Evolutionary conservation across 2,888 invertebrate species (phyloP).

Genomic region (Rhagium mordax): DNA sequence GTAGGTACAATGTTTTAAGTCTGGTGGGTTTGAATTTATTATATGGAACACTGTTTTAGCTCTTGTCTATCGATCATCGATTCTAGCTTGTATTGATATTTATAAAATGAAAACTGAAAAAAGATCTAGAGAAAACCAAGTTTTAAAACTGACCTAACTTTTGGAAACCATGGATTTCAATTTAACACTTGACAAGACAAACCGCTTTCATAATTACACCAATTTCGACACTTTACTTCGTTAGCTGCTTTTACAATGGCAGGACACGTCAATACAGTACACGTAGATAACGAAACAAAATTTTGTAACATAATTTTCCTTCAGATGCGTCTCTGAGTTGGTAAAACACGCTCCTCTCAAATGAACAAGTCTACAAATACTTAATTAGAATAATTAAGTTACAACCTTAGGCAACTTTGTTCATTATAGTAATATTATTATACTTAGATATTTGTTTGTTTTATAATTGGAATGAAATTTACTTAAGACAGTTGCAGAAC

Average conservation of each 20-base stretch:
- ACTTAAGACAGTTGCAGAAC: not conserved
- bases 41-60: not conserved
- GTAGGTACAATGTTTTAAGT: not conserved
- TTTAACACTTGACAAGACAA: slow-evolving; percentile 54
- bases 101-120: too few relatives aligned
- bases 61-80: too few relatives aligned
- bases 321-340: not conserved
- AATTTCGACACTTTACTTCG: slow-evolving; percentile 53
- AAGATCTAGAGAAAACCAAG: too few relatives aligned
- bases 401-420: not conserved
- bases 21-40: slow-evolving; percentile 7
- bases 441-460: not conserved
- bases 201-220: slow-evolving; percentile 54
- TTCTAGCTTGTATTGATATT: too few relatives aligned
- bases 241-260: slow-evolving; percentile 47
- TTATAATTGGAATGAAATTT: not conserved
- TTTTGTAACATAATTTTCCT: slow-evolving; percentile 43
- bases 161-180: slow-evolving; percentile 55
- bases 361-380: slow-evolving; percentile 10
- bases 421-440: not conserved
- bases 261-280: slow-evolving; percentile 46
- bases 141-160: too few relatives aligned
- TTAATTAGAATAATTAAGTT: slow-evolving; percentile 10
- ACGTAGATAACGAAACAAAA: slow-evolving; percentile 45
- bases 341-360: not conserved